phyloP scores from a whole-genome alignment of 2,797 vertebrate species.

The Neosilurus hyrtlii region DNA sequence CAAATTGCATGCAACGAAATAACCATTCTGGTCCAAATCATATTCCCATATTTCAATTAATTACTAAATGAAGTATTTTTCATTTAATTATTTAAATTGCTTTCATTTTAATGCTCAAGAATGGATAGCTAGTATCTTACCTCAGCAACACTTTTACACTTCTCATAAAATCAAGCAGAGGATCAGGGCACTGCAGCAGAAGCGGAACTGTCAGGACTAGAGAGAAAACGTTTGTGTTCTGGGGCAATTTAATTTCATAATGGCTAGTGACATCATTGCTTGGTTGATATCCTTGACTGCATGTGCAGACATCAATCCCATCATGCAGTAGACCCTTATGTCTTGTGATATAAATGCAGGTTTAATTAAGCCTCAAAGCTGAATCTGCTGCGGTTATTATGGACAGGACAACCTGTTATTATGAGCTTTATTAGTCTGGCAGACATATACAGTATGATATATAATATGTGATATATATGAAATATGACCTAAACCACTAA shows the following conservation, averaged over 20 bases:
- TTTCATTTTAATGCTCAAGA: background rate
- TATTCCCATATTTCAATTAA: background rate
- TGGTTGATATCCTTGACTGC: background rate
- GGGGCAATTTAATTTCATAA: background rate
- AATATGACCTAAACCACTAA: background rate
- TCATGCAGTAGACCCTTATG: background rate
- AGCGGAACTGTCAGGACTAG: background rate
- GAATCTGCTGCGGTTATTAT: slow-evolving; percentile 23
- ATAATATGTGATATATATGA: background rate
- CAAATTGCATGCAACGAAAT: background rate
- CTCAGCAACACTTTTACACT: slow-evolving; percentile 18
- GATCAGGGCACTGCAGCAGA: background rate
- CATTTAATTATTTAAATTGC: background rate
- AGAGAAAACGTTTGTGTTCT: background rate
- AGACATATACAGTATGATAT: background rate
- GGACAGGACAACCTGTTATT: background rate
- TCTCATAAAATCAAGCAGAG: background rate
- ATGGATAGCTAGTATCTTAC: background rate
- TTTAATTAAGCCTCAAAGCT: background rate
- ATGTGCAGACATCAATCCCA: background rate
- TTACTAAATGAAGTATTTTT: background rate
- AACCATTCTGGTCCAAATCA: background rate
- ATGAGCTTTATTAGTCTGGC: slow-evolving; percentile 4
- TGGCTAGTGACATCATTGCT: slow-evolving; percentile 1
- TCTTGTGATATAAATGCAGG: slow-evolving; percentile 2